Conservation (phyloP, 2,888 invertebrate genomes). For the Drosophila conformis region DNA sequence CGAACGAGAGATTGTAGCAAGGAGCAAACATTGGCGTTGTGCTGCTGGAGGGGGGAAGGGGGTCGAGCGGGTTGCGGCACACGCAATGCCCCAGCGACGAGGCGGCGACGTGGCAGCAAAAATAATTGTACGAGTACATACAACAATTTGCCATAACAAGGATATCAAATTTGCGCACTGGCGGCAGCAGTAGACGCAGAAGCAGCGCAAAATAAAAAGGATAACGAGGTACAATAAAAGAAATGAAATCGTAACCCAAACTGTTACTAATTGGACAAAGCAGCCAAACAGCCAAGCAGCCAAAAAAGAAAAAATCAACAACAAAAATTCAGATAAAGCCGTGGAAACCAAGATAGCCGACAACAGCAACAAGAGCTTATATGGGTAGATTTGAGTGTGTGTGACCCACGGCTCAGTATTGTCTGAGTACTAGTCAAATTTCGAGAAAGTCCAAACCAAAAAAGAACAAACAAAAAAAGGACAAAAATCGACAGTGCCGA, state of each 20-base stretch:
- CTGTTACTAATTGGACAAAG: conserved; percentile 82
- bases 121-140: conserved; percentile 70
- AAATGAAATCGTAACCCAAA: conserved; percentile 77
- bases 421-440: conserved; percentile 65
- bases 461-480: conserved; percentile 4
- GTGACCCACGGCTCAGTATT: conserved; percentile 30
- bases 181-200: conserved; percentile 27
- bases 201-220: conserved; percentile 68
- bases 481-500: neutral
- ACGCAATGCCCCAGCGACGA: conserved; percentile 35
- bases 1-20: neutral
- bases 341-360: conserved; percentile 43
- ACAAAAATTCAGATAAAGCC: conserved; percentile 20
- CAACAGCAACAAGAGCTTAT: conserved; percentile 10
- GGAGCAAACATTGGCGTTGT: neutral
- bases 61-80: conserved; percentile 28
- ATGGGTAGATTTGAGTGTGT: conserved; percentile 25
- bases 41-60: neutral
- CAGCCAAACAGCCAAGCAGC: conserved; percentile 44
- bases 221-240: conserved; percentile 81
- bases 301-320: conserved; percentile 29
- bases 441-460: conserved; percentile 20
- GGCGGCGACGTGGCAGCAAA: conserved; percentile 33
- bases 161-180: conserved; percentile 79
- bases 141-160: conserved; percentile 79